Percentiles rank a stretch among this genome's conserved stretches.
Conservation (phyloP, 2,888 invertebrate species). For the Pterostichus madidus region DNA sequence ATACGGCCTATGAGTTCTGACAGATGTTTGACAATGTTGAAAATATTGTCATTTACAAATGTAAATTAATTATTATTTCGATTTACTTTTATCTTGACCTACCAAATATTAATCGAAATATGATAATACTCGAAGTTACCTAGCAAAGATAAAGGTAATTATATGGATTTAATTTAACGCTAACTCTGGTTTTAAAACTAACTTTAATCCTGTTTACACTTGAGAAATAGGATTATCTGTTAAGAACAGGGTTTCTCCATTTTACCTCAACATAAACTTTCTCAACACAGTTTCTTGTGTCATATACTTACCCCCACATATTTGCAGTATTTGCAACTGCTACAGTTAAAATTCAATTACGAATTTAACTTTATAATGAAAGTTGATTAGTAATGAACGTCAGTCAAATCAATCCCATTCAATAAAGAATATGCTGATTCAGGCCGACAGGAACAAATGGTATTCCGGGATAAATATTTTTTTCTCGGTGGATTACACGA, state of each 20-base stretch:
- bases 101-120: too few species aligned
- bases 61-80: too few species aligned
- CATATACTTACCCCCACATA: not conserved
- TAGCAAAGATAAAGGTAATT: too few species aligned
- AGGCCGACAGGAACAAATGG: constrained; percentile 8
- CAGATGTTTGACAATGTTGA: too few species aligned
- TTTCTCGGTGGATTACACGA: constrained; percentile 1
- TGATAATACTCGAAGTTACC: too few species aligned
- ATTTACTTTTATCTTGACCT: too few species aligned
- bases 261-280: not conserved
- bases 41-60: too few species aligned
- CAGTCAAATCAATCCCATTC: constrained; percentile 22
- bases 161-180: not conserved
- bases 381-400: constrained; percentile 33
- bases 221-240: constrained; percentile 32
- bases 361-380: constrained; percentile 15
- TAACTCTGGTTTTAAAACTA: constrained; percentile 46
- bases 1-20: too few species aligned
- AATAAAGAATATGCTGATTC: constrained; percentile 39
- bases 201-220: constrained; percentile 2
- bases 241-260: constrained; percentile 39
- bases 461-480: not conserved
- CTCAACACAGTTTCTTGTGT: not conserved
- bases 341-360: constrained; percentile 8
- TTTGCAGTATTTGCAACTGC: not conserved